Evolutionary conservation across 2,888 invertebrate genomes (phyloP), one percentile per base, ranked within the genome.

Genomic region (Mythimna lalbum): DNA sequence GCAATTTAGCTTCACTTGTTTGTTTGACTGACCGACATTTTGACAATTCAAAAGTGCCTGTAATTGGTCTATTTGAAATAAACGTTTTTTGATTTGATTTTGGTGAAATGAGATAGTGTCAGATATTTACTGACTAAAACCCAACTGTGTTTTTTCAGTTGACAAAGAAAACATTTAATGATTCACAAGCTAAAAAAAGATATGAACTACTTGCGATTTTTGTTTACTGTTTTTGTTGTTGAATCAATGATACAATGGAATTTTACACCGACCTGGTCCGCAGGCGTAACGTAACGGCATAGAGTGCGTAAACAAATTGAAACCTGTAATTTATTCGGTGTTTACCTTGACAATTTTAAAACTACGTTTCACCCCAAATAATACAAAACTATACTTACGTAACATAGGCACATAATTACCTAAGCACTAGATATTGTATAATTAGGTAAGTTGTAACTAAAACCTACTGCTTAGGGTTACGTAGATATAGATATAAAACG

Each of bases 271-370:
- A 21, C 23, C 7, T 33, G 21, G 14, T 23, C n/a, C 17, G 31
- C 39, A 57, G 6, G 21, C 9, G n/a, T 78, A 43, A 9, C 23
- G n/a, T 19, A 39, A n/a, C 14, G 1, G 31, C n/a, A n/a, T 23
- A 9, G 31, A 39, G 1, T 79, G 53, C 64, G 63, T 43, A 27
- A 75, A 23, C 43, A 73, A 55, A 43, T 43, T 12, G 49, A 43
- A 49, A 63, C 17, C n/a, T 43, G 52, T 63, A 66, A 81, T 78
- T 63, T 71, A 66, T 52, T 27, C n/a, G 65, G 53, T 55, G 82
- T 78, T 78, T 31, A 47, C 82, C 78, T 78, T 66, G 71, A 17
- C 50, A 1, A 52, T 52, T 63, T 31, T 49, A 50, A 78, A 62
- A 55, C 71, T 33, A 33, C 55, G 61, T 53, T 80, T 56, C 5